A percentile compares a stretch with the other conserved stretches of the same genome.
These are phyloP conservation scores for Protophormia terraenovae DNA, from an alignment of 2,888 invertebrate species.

Conservation along the genomic window DNA sequence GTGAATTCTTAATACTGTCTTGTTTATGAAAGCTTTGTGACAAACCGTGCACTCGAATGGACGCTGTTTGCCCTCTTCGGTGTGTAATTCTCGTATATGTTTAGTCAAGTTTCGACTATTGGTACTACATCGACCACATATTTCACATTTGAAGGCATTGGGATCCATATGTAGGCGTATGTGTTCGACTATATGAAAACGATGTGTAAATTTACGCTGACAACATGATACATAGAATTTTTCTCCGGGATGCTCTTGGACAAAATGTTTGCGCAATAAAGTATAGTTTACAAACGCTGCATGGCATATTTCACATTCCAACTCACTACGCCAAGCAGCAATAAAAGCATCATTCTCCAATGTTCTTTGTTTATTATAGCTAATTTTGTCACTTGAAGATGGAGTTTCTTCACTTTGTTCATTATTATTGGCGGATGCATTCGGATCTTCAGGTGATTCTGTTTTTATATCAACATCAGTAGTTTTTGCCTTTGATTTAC, in stretches of 20 bases:
- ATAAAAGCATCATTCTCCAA: constrained; percentile 64
- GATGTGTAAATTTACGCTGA: constrained; percentile 69
- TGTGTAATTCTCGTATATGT: constrained; percentile 68
- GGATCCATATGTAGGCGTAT: constrained; percentile 70
- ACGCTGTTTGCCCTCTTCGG: constrained; percentile 49
- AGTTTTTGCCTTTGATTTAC: constrained; percentile 1
- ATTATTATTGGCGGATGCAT: background rate
- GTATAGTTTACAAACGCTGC: constrained; percentile 63
- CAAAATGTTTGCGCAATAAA: constrained; percentile 68
- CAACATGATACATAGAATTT: constrained; percentile 70
- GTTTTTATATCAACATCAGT: background rate
- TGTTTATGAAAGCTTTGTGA: constrained; percentile 66
- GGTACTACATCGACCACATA: constrained; percentile 68
- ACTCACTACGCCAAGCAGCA: constrained; percentile 61
- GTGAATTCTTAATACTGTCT: constrained; percentile 68
- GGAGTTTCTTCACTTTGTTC: constrained; percentile 23
- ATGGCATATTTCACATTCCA: constrained; percentile 69
- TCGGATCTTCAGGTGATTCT: background rate
- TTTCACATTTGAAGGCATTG: constrained; percentile 69
- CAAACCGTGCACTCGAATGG: constrained; percentile 68
- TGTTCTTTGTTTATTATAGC: constrained; percentile 51
- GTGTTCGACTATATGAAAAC: constrained; percentile 71
- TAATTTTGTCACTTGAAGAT: constrained; percentile 38
- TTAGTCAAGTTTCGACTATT: constrained; percentile 65
- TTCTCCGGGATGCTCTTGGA: constrained; percentile 63